Evolutionary conservation across 2,113 vertebrate species (phyloP).

Genomic region (Marmota flaviventris): DNA sequence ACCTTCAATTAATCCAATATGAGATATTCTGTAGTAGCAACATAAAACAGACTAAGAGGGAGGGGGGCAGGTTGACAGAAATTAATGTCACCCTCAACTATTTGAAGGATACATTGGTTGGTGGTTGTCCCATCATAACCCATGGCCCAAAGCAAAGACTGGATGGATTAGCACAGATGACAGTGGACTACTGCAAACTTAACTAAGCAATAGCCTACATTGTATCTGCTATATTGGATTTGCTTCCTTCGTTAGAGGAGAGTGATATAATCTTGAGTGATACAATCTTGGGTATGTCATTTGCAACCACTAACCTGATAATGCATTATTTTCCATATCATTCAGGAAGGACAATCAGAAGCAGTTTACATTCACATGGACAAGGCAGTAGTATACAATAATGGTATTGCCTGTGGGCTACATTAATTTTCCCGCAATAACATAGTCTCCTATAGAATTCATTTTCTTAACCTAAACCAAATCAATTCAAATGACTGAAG

Average conservation of each 20-base stretch:
- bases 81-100: background rate
- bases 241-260: background rate
- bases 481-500: background rate
- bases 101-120: background rate
- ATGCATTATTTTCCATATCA: background rate
- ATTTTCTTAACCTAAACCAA: background rate
- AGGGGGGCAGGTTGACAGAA: background rate
- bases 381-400: background rate
- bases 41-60: background rate
- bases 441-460: background rate
- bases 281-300: background rate
- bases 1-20: background rate
- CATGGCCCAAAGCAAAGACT: background rate
- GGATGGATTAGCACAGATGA: background rate
- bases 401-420: background rate
- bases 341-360: conserved; percentile 20
- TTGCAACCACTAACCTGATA: background rate
- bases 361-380: background rate
- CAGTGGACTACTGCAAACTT: background rate
- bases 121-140: background rate
- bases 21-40: background rate
- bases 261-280: background rate
- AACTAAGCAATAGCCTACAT: background rate
- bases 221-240: background rate
- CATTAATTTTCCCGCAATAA: background rate